Evolutionary conservation across 2,888 invertebrate genomes (phyloP), one percentile per base, ranked within the genome.

Genomic region (Erannis defoliaria): DNA sequence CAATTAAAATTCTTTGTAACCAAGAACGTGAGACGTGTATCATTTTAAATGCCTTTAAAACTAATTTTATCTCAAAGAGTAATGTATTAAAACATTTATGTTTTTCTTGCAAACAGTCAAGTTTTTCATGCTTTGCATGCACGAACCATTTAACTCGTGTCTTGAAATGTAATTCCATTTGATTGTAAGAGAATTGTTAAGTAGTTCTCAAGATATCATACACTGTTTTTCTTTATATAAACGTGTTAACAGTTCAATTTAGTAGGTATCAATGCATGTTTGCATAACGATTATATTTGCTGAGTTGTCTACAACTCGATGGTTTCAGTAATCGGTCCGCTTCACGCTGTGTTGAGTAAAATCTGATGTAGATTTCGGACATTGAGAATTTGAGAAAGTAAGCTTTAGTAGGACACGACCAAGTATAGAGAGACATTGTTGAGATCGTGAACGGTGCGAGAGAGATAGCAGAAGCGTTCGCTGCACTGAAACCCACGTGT

Each of bases 401-500:
- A 66, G 63, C 67, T 51, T 61, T 45, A 69, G 71, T 75, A 61
- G 69, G 72, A 76, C 73, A 67, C 66, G 62, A 64, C 66, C 68
- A 74, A 70, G 68, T 48, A 69, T 51, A 63, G 64, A 62, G 68
- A 62, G 74, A 74, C 74, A 74, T 74, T 75, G 76, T 74, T 68
- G 68, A 62, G 74, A 75, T 71, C 71, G 66, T 70, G 67, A 55
- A 54, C 59, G 77, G 51, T 73, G 84, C 65, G 79, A 81, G 74
- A 64, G 81, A 72, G 82, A 83, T 63, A 73, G 70, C 65, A 65
- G 64, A 57, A 64, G 53, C 61, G 71, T 53, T 68, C 60, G 61
- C 53, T 68, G 63, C 64, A 72, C 72, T 62, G 64, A 72, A 62
- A 69, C 76, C 82, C 82, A 85, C 84, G 81, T 85, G 84, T 77